These are phyloP conservation scores for Parazoanthus atlanticus DNA, from an alignment of 92 coral and sea anemone genomes.

Conservation along the genomic window DNA sequence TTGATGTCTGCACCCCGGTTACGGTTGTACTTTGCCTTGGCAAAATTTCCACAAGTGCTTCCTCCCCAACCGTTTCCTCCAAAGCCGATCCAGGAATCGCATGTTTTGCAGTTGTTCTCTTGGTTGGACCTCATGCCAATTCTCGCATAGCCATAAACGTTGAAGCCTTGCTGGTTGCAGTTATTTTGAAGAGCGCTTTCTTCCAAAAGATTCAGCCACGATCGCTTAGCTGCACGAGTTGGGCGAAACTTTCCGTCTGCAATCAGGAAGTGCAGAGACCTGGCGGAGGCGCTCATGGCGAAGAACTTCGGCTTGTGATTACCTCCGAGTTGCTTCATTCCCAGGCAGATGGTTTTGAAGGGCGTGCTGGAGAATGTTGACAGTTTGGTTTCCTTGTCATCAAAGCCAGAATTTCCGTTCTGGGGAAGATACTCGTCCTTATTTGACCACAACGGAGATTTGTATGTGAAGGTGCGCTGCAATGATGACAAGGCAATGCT, in stretches of 20 bases:
- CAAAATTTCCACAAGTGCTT: neutral
- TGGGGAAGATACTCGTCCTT: neutral
- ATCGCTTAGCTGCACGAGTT: neutral
- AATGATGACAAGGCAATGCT: too few species aligned
- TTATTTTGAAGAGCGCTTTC: constrained; percentile 2
- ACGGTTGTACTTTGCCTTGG: neutral
- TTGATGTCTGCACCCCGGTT: neutral
- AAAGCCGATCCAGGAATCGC: constrained; percentile 29
- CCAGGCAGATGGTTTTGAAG: constrained; percentile 19
- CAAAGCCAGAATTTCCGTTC: constrained; percentile 17
- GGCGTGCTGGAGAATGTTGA: constrained; percentile 7
- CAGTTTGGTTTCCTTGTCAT: constrained; percentile 22
- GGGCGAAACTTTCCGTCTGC: constrained; percentile 29
- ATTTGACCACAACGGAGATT: neutral
- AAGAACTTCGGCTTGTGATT: neutral
- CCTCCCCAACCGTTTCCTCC: neutral
- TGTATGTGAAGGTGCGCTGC: neutral
- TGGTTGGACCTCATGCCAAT: constrained; percentile 25
- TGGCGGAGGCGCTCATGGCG: neutral
- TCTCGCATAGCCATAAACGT: neutral
- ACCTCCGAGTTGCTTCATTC: constrained; percentile 5
- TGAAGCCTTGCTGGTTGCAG: constrained; percentile 36
- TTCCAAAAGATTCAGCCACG: neutral
- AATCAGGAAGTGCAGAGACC: constrained; percentile 19
- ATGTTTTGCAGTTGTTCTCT: constrained; percentile 8